phyloP scores from a whole-genome alignment of 2,113 vertebrate genomes.

The Callionymus lyra region DNA sequence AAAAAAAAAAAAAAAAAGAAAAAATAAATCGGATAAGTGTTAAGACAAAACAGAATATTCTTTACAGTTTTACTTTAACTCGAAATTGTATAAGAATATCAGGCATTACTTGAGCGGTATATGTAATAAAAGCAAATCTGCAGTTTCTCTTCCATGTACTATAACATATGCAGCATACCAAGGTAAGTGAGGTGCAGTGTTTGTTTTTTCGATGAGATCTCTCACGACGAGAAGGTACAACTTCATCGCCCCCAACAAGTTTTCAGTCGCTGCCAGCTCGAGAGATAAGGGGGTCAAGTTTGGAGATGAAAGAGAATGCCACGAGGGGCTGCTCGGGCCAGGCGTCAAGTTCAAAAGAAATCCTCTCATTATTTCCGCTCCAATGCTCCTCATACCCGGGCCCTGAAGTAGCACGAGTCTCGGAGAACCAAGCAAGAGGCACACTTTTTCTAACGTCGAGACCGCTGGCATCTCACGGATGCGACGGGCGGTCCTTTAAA shows the following conservation, averaged over 20 bases:
- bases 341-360: too few species aligned
- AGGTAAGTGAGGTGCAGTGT: slow-evolving; percentile 88
- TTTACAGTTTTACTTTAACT: slow-evolving; percentile 63
- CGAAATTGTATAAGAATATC: slow-evolving; percentile 75
- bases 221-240: slow-evolving; percentile 56
- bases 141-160: slow-evolving; percentile 72
- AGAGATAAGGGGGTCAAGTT: slow-evolving; percentile 10
- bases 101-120: slow-evolving; percentile 77
- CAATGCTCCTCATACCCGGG: too few species aligned
- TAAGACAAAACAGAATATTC: slow-evolving; percentile 67
- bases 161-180: slow-evolving; percentile 85
- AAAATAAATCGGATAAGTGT: slow-evolving; percentile 66
- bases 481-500: slow-evolving; percentile 65
- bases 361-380: too few species aligned
- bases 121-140: slow-evolving; percentile 67
- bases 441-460: too few species aligned
- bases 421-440: too few species aligned
- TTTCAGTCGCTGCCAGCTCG: slow-evolving; percentile 26
- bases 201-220: slow-evolving; percentile 43
- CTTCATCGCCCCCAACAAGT: slow-evolving; percentile 39
- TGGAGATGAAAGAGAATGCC: too few species aligned
- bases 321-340: too few species aligned
- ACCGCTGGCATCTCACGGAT: too few species aligned
- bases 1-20: slow-evolving; percentile 9
- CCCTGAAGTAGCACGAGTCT: too few species aligned